phyloP scores from a whole-genome alignment of 64 coral and sea anemone genomes.

The Pocillopora damicornis region DNA sequence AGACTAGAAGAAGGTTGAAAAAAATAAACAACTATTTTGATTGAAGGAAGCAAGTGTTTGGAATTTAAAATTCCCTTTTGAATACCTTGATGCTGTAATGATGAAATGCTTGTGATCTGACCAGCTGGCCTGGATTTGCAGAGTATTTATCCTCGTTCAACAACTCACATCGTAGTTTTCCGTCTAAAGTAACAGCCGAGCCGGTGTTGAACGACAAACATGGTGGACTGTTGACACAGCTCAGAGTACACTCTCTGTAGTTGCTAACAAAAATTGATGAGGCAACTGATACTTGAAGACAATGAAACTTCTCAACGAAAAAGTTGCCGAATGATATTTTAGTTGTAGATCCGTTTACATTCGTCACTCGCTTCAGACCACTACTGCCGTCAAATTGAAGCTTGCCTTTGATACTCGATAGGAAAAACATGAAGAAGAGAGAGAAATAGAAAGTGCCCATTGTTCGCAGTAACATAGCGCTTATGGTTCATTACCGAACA shows the following conservation, averaged over 20 bases:
- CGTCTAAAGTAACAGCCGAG: background rate
- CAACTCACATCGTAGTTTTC: background rate
- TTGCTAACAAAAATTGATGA: no score
- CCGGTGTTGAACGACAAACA: background rate
- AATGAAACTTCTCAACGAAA: background rate
- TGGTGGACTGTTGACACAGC: background rate
- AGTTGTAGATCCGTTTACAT: background rate
- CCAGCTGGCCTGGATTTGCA: background rate
- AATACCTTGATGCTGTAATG: background rate
- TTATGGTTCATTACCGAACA: no score
- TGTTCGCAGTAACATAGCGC: no score
- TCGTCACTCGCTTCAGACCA: background rate
- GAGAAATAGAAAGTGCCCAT: no score
- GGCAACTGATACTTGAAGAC: background rate
- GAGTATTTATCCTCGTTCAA: background rate
- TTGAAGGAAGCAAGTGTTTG: no score
- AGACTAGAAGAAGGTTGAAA: no score
- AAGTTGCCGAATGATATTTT: background rate
- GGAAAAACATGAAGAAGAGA: background rate
- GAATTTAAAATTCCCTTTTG: no score
- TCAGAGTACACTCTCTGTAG: background rate
- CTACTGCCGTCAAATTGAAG: no score
- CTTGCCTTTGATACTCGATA: background rate
- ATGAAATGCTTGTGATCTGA: background rate
- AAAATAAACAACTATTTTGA: no score